phyloP scores from a whole-genome alignment of 2,797 vertebrate species.

The Squalus acanthias region DNA sequence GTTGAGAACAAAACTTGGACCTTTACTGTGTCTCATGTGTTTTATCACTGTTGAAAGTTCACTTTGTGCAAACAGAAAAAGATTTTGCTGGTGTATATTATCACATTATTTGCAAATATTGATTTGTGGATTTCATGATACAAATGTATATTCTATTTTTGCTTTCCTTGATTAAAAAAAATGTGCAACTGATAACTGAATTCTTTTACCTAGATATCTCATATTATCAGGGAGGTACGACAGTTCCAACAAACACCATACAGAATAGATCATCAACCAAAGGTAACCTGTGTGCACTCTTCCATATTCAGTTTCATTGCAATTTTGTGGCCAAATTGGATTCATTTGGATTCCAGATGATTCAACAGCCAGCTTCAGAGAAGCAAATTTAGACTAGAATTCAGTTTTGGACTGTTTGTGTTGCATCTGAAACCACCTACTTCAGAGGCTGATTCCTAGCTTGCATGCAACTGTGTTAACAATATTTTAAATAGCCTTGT shows the following conservation, averaged over 20 bases:
- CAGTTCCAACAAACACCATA: conserved; percentile 96
- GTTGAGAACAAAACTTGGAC: neutral
- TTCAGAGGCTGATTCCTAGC: neutral
- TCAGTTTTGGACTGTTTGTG: neutral
- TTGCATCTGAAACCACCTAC: neutral
- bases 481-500: neutral
- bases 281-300: conserved; percentile 60
- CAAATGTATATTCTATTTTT: neutral
- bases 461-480: neutral
- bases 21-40: neutral
- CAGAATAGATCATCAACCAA: conserved; percentile 87
- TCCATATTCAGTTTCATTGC: neutral
- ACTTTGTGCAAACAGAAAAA: neutral
- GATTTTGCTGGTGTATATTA: neutral
- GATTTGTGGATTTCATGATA: neutral
- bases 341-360: neutral
- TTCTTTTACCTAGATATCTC: conserved; percentile 74
- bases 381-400: neutral
- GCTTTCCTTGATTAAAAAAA: neutral
- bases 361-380: neutral
- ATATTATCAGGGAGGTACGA: conserved; percentile 91
- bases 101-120: neutral
- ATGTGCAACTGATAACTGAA: neutral
- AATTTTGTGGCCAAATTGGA: neutral
- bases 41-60: neutral